phyloP scores from a whole-genome alignment of 2,797 vertebrate species.

The Mallotus villosus region DNA sequence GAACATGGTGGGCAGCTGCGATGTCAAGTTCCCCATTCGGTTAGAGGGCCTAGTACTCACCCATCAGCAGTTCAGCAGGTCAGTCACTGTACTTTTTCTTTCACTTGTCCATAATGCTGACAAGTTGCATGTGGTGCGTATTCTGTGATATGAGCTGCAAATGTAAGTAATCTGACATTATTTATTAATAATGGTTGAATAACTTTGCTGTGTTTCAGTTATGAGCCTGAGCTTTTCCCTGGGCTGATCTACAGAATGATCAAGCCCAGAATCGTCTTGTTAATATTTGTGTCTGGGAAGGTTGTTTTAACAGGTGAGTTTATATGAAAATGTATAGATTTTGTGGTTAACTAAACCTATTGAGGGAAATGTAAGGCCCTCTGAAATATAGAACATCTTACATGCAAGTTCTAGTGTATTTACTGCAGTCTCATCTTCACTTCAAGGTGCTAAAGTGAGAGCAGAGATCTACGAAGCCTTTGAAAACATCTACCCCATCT shows the following conservation, averaged over 20 bases:
- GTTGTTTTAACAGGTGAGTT: constrained; percentile 96
- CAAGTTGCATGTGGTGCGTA: neutral
- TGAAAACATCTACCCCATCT: constrained; percentile 99
- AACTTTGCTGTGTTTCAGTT: constrained; percentile 74
- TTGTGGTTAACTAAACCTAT: neutral
- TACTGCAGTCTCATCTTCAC: neutral
- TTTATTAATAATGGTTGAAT: neutral
- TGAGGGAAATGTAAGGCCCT: too few relatives aligned
- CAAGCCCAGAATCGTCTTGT: constrained; percentile 97
- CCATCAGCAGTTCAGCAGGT: constrained; percentile 99
- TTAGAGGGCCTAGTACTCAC: constrained; percentile 96
- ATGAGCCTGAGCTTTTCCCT: constrained; percentile 97
- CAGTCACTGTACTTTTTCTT: constrained; percentile 10
- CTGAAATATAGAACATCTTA: too few relatives aligned
- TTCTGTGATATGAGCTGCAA: neutral
- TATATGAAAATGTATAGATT: neutral
- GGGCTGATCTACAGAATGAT: constrained; percentile 99
- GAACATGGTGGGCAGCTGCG: constrained; percentile 99
- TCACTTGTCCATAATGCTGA: neutral
- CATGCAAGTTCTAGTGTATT: neutral
- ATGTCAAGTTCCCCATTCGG: constrained; percentile 98
- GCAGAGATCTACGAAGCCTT: constrained; percentile 98
- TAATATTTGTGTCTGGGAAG: constrained; percentile 99
- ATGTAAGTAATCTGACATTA: neutral
- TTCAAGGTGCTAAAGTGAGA: constrained; percentile 95